phyloP scores from a whole-genome alignment of 23 tunicate genomes.

The Pegea sp. region DNA sequence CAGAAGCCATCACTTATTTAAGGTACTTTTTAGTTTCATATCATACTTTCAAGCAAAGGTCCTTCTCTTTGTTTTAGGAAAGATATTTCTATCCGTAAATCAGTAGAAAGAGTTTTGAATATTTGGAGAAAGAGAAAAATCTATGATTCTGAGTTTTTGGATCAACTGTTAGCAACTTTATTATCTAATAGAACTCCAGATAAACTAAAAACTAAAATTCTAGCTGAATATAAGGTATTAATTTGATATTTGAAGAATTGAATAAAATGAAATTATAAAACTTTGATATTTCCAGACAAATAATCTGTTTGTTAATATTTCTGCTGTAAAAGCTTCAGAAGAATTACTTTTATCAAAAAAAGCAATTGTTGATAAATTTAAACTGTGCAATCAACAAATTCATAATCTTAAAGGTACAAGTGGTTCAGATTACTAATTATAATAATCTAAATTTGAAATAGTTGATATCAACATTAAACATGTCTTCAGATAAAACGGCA shows the following conservation, averaged over 20 bases:
- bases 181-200: constrained; percentile 62
- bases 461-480: no score
- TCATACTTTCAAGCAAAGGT: not conserved
- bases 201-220: constrained; percentile 40
- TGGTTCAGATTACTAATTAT: no score
- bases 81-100: constrained; percentile 25
- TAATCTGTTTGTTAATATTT: not conserved
- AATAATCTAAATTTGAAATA: no score
- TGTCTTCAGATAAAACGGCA: constrained; percentile 80
- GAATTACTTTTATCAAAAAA: no score
- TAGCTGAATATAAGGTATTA: constrained; percentile 68
- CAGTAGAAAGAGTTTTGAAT: constrained; percentile 61
- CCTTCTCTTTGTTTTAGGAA: constrained; percentile 5
- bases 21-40: constrained; percentile 13
- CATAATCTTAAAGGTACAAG: no score
- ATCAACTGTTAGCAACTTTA: constrained; percentile 62
- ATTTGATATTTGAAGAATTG: no score
- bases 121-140: constrained; percentile 53
- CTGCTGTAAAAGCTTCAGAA: not conserved
- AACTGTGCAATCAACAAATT: no score
- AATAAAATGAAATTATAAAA: no score
- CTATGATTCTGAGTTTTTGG: constrained; percentile 38
- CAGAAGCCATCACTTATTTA: constrained; percentile 56
- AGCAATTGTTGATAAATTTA: not conserved
- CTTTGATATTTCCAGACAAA: no score